Evolutionary conservation across 2,888 invertebrate species (phyloP).

Genomic region (Notodromas monacha): DNA sequence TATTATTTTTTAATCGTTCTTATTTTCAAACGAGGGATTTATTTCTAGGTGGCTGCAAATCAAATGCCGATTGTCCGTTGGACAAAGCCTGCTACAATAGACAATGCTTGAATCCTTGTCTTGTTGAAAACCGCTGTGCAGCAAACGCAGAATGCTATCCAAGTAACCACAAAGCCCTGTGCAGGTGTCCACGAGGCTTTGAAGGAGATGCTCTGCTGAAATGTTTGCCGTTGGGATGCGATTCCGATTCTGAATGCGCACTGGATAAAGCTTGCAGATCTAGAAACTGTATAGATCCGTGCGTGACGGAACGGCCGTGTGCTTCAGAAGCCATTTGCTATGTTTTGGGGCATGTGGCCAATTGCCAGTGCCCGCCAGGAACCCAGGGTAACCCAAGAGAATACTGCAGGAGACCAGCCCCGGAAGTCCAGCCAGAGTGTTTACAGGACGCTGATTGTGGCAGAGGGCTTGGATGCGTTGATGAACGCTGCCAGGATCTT

Average conservation of each 20-base stretch:
- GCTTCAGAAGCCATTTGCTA: conserved; percentile 39
- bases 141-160: conserved; percentile 11
- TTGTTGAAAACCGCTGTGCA: conserved; percentile 27
- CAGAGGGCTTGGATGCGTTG: conserved; percentile 36
- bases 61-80: conserved; percentile 38
- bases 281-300: conserved; percentile 17
- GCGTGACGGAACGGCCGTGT: conserved; percentile 42
- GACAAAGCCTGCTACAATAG: conserved; percentile 42
- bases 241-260: conserved; percentile 9
- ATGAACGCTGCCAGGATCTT: conserved; percentile 17
- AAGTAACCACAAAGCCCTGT: conserved; percentile 10
- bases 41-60: conserved; percentile 30
- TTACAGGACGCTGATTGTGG: conserved; percentile 30
- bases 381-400: conserved; percentile 37
- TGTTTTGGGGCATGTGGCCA: conserved; percentile 38
- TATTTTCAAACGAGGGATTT: conserved; percentile 6
- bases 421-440: conserved; percentile 20
- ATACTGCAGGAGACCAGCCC: conserved; percentile 32
- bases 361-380: conserved; percentile 50
- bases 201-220: conserved; percentile 20
- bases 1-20: neutral
- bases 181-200: conserved; percentile 20
- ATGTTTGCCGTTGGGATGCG: conserved; percentile 9
- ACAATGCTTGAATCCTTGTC: conserved; percentile 48
- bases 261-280: conserved; percentile 36